Percentiles rank a stretch among this genome's conserved stretches.
Conservation (phyloP, 2,113 vertebrate genomes). For the Nothoprocta pentlandii region DNA sequence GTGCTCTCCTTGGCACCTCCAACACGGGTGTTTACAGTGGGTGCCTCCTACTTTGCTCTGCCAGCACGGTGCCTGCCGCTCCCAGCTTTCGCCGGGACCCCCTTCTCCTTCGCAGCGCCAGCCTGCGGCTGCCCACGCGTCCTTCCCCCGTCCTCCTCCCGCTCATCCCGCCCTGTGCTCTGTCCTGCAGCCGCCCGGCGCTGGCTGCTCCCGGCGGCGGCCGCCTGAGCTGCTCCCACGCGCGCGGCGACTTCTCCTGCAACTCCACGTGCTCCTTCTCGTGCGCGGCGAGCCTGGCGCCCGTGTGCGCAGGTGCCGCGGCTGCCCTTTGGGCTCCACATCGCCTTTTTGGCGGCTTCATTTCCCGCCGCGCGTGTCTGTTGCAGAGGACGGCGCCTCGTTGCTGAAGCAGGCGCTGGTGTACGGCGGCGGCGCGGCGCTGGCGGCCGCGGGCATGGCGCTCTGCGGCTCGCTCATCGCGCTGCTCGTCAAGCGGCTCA, state of each 20-base stretch:
- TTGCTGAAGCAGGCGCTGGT: slow-evolving; percentile 54
- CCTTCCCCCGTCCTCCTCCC: neutral
- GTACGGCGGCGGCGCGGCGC: slow-evolving; percentile 33
- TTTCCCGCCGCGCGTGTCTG: neutral
- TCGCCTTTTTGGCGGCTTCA: neutral
- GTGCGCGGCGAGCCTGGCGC: slow-evolving; percentile 75
- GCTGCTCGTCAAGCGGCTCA: slow-evolving; percentile 47
- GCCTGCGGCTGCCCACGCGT: neutral
- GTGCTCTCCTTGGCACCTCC: too few species aligned
- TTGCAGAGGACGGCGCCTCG: slow-evolving; percentile 39
- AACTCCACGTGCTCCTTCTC: slow-evolving; percentile 79
- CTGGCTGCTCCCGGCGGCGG: slow-evolving; percentile 36
- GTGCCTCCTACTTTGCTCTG: too few species aligned
- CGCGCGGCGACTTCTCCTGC: slow-evolving; percentile 56
- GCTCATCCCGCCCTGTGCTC: neutral
- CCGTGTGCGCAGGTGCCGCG: slow-evolving; percentile 78
- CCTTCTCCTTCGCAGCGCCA: neutral
- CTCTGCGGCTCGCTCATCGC: slow-evolving; percentile 28
- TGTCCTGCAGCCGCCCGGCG: slow-evolving; percentile 6
- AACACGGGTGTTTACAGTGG: too few species aligned
- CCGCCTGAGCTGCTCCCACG: slow-evolving; percentile 67
- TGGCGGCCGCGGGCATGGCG: neutral
- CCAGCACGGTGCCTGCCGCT: neutral
- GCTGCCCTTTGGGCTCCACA: neutral
- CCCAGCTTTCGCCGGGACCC: neutral